phyloP scores from a whole-genome alignment of 1,140 invertebrate species.

The Oreohelix idahoensis region DNA sequence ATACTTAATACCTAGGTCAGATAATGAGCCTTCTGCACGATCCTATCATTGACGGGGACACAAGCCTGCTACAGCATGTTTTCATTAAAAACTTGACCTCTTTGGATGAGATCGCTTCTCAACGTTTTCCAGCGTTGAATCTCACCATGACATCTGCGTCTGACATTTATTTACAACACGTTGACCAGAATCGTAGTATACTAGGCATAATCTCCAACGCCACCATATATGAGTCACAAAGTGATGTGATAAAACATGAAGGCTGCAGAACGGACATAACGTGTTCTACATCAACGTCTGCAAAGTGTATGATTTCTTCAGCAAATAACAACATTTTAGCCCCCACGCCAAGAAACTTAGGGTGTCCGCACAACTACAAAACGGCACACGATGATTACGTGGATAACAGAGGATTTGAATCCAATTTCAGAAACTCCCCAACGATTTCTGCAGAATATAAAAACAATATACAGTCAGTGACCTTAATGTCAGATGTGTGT shows the following conservation, averaged over 20 bases:
- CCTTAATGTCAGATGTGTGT: background rate
- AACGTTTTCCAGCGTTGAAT: too few species aligned
- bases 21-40: background rate
- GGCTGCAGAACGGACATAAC: background rate
- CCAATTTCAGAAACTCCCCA: background rate
- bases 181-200: background rate
- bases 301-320: too few species aligned
- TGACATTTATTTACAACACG: background rate
- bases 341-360: too few species aligned
- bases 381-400: too few species aligned
- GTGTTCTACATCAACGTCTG: background rate
- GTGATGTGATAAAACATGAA: background rate
- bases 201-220: background rate
- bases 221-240: background rate
- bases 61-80: background rate
- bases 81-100: background rate
- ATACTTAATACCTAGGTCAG: too few species aligned
- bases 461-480: background rate
- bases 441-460: background rate
- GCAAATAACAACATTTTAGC: too few species aligned
- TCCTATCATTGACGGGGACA: background rate
- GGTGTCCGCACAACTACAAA: too few species aligned
- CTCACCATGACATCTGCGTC: background rate
- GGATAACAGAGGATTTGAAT: too few species aligned
- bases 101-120: background rate